phyloP scores from a whole-genome alignment of 2,113 vertebrate genomes.

The Mormyrus iriodes region DNA sequence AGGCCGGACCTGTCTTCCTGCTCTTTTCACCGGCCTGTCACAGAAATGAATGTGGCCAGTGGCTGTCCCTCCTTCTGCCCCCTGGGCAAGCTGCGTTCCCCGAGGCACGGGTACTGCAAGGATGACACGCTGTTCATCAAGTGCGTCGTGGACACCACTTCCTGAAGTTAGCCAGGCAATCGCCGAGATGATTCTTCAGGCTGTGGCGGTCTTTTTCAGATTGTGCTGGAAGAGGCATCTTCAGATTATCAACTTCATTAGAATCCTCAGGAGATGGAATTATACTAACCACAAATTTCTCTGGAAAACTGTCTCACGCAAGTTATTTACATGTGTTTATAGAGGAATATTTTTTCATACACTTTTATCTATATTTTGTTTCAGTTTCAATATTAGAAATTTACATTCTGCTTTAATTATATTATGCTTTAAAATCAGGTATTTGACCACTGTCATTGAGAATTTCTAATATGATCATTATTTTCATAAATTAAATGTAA shows the following conservation, averaged over 20 bases:
- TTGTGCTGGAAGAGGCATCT: not conserved
- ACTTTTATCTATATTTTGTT: not conserved
- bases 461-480: not conserved
- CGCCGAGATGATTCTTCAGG: not conserved
- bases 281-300: not conserved
- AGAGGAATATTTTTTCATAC: not conserved
- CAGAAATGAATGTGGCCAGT: conserved; percentile 67
- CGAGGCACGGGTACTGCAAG: conserved; percentile 60
- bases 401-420: no score
- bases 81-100: conserved; percentile 56
- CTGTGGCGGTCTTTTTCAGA: not conserved
- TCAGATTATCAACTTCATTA: not conserved
- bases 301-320: not conserved
- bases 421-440: not conserved
- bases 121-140: conserved; percentile 71
- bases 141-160: conserved; percentile 59
- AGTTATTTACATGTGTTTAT: not conserved
- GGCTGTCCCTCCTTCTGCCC: conserved; percentile 70
- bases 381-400: not conserved
- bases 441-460: not conserved
- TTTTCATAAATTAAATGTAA: not conserved
- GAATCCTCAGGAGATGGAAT: not conserved
- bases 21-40: conserved; percentile 66
- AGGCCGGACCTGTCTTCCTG: conserved; percentile 60
- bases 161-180: conserved; percentile 13